These are phyloP conservation scores for Melanotaenia duboulayi DNA, from an alignment of 2,113 vertebrate genomes.

Conservation along the genomic window DNA sequence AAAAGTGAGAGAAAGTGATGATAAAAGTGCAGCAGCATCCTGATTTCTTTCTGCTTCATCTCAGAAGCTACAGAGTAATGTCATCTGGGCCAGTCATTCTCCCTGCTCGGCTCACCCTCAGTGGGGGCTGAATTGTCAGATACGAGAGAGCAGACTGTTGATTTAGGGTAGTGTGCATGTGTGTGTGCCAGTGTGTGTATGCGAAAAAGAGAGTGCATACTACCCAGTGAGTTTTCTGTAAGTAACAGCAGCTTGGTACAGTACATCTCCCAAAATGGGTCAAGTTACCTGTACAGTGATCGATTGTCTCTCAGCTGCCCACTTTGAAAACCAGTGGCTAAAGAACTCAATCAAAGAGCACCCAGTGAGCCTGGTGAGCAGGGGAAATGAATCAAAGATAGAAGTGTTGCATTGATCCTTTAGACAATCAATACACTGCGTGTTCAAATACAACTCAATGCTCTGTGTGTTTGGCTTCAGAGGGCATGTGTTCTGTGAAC, in stretches of 20 bases:
- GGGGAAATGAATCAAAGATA: constrained; percentile 72
- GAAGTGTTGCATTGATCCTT: constrained; percentile 69
- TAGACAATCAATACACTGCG: constrained; percentile 63
- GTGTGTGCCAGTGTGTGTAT: constrained; percentile 5
- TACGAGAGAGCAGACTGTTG: constrained; percentile 49
- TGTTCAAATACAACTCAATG: constrained; percentile 46
- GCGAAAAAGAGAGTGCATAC: constrained; percentile 1
- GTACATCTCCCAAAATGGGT: constrained; percentile 59
- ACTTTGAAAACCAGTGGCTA: constrained; percentile 61
- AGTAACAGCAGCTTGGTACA: constrained; percentile 33
- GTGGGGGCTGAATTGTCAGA: constrained; percentile 59
- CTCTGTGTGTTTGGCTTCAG: constrained; percentile 43
- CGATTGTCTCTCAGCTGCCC: constrained; percentile 55
- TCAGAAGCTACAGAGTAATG: constrained; percentile 55
- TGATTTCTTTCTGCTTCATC: constrained; percentile 42
- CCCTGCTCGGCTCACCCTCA: constrained; percentile 34
- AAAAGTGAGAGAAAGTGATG: constrained; percentile 38
- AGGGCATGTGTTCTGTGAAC: constrained; percentile 17
- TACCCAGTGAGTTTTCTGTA: constrained; percentile 42
- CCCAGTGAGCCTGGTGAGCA: constrained; percentile 43
- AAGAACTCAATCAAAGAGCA: constrained; percentile 71
- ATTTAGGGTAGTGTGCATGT: constrained; percentile 52
- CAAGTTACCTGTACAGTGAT: constrained; percentile 68
- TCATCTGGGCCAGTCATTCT: constrained; percentile 63
- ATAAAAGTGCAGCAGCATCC: constrained; percentile 54